Conservation (phyloP, 2,113 vertebrate species). For the Mobula hypostoma region DNA sequence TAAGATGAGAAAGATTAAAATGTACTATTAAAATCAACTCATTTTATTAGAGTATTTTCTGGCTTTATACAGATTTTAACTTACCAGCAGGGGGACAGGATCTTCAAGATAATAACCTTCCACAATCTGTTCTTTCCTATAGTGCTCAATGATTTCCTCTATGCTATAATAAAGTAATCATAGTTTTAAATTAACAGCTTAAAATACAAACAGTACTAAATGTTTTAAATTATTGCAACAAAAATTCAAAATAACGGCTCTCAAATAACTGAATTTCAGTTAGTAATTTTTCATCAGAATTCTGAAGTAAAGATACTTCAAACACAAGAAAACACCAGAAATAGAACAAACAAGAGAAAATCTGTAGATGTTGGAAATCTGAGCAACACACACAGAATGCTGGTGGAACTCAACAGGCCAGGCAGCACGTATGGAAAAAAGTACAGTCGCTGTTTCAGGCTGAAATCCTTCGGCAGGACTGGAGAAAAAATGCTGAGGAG, state of each 20-base stretch:
- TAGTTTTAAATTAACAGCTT: constrained; percentile 37
- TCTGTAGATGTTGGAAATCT: too few species aligned
- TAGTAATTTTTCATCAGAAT: background rate
- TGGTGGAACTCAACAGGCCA: too few species aligned
- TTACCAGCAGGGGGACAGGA: constrained; percentile 88
- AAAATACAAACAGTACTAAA: background rate
- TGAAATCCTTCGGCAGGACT: too few species aligned
- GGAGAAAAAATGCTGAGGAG: too few species aligned
- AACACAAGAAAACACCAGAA: too few species aligned
- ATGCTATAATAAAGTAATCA: constrained; percentile 67
- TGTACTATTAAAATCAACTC: background rate
- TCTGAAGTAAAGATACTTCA: background rate
- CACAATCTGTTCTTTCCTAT: constrained; percentile 96
- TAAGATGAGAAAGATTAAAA: background rate
- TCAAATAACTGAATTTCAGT: background rate
- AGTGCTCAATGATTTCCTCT: constrained; percentile 95
- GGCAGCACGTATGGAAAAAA: too few species aligned
- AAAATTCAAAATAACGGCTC: background rate
- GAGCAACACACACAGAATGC: too few species aligned
- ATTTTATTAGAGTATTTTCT: background rate
- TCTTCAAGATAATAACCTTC: constrained; percentile 95
- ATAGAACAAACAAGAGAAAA: too few species aligned
- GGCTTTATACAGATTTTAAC: constrained; percentile 24
- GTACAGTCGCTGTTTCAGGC: too few species aligned
- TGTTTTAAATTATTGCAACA: background rate